These are phyloP conservation scores for Beroe ovata DNA, from an alignment of 37 sponge, comb jelly and placozoan genomes.

Conservation along the genomic window DNA sequence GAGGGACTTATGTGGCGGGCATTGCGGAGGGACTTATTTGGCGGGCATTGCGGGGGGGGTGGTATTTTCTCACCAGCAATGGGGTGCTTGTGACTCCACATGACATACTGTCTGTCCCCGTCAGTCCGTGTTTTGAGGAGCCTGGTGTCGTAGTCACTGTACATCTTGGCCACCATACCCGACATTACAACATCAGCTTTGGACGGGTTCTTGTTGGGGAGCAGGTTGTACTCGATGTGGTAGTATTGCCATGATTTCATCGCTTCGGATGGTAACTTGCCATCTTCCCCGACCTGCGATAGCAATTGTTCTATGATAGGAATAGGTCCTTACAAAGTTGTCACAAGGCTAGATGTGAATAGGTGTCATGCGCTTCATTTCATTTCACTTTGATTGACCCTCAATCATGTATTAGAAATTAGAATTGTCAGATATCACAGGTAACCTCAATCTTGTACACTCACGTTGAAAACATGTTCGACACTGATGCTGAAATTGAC, in stretches of 20 bases:
- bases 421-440: too few species aligned
- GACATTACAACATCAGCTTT: conserved; percentile 85
- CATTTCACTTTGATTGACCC: too few species aligned
- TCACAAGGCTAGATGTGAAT: too few species aligned
- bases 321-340: too few species aligned
- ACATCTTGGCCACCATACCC: conserved; percentile 79
- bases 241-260: conserved; percentile 73
- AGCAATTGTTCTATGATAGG: background rate
- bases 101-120: conserved; percentile 70
- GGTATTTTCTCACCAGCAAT: background rate
- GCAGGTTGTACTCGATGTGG: conserved; percentile 80
- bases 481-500: conserved; percentile 52
- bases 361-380: too few species aligned
- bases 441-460: too few species aligned
- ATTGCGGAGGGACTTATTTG: too few species aligned
- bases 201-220: conserved; percentile 69
- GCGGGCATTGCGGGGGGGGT: too few species aligned
- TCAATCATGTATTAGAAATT: too few species aligned
- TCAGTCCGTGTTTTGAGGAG: conserved; percentile 77
- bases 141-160: conserved; percentile 78
- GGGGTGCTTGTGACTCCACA: conserved; percentile 80
- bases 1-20: too few species aligned
- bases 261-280: conserved; percentile 75
- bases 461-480: conserved; percentile 60
- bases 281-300: conserved; percentile 67